Percentiles rank a stretch among this genome's conserved stretches.
Conservation (phyloP, 2,113 vertebrate genomes). For the Spermophilus dauricus region DNA sequence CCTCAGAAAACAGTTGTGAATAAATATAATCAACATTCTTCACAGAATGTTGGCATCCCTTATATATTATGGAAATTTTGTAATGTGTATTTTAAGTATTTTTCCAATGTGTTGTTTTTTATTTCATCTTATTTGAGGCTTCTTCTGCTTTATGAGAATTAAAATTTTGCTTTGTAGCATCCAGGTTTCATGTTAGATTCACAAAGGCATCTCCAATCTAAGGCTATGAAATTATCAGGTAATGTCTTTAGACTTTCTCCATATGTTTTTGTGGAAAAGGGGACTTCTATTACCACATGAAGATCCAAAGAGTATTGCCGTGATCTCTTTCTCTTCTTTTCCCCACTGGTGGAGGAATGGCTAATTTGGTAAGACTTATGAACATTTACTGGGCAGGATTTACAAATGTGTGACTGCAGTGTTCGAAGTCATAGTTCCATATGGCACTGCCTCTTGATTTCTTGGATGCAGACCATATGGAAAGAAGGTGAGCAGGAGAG, state of each 20-base stretch:
- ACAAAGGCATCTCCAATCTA: background rate
- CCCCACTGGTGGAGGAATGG: background rate
- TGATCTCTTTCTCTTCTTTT: background rate
- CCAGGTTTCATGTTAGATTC: slow-evolving; percentile 19
- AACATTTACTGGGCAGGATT: background rate
- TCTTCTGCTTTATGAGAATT: background rate
- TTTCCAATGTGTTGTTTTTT: background rate
- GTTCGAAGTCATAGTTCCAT: background rate
- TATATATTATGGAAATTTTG: background rate
- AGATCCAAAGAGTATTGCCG: background rate
- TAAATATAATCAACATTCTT: no score
- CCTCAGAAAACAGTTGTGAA: no score
- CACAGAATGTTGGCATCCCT: background rate
- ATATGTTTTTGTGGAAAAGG: background rate
- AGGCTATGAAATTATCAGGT: background rate
- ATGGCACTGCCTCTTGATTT: background rate
- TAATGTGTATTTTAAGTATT: background rate
- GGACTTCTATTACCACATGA: background rate
- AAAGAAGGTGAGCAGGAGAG: background rate
- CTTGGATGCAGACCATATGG: background rate
- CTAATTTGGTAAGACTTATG: background rate
- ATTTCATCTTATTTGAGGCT: slow-evolving; percentile 26
- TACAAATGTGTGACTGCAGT: background rate
- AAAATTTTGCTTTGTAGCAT: slow-evolving; percentile 16
- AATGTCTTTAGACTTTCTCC: background rate